A percentile compares a stretch with the other conserved stretches of the same genome.
Evolutionary conservation across 2,888 invertebrate genomes (phyloP).

Genomic region (Eristalinus sepulchralis): DNA sequence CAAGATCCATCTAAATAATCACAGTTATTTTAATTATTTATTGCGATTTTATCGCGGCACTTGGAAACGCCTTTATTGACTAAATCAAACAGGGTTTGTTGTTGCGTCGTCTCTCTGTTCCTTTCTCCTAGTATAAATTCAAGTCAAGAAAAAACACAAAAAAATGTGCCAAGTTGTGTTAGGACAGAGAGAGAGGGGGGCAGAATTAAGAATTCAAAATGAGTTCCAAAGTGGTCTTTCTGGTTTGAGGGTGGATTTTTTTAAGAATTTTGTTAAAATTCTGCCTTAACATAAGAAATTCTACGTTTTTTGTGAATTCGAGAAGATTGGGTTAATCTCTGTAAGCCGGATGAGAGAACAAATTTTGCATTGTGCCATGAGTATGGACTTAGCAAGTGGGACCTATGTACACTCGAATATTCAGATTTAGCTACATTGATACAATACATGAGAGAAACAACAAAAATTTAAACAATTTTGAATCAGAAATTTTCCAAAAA

Average conservation of each 20-base stretch:
- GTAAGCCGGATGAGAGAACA: too few species aligned
- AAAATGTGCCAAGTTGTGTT: background rate
- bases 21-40: conserved; percentile 38
- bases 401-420: too few species aligned
- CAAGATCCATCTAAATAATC: conserved; percentile 22
- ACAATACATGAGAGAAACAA: too few species aligned
- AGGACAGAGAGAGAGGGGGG: background rate
- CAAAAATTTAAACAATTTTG: too few species aligned
- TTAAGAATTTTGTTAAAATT: background rate
- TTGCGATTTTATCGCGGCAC: conserved; percentile 35
- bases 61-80: conserved; percentile 35
- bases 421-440: too few species aligned
- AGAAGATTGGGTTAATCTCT: too few species aligned
- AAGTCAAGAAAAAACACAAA: background rate
- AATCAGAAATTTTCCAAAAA: too few species aligned
- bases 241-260: background rate
- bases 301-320: too few species aligned
- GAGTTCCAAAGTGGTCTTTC: background rate
- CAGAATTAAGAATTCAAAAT: background rate
- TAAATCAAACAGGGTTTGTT: background rate
- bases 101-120: background rate
- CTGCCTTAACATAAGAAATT: too few species aligned
- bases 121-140: background rate
- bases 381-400: too few species aligned
- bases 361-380: too few species aligned